Conservation (phyloP, 2,113 vertebrate genomes). For the Nestor notabilis region DNA sequence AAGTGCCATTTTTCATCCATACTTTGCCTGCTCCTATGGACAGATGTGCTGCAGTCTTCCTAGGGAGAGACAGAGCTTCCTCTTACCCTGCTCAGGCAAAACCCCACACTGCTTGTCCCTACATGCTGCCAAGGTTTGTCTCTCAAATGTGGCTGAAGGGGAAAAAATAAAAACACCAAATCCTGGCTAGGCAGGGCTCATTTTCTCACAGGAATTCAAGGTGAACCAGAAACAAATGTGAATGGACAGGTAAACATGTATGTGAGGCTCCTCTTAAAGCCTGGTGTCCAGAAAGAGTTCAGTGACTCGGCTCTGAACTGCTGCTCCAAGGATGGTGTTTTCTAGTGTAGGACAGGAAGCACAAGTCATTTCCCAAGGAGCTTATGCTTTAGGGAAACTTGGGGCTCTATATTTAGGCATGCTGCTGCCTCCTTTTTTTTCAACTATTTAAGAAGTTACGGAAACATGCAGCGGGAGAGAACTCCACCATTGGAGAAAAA, state of each 20-base stretch:
- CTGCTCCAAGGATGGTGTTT: neutral
- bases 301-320: neutral
- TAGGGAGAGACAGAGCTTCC: neutral
- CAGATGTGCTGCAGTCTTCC: neutral
- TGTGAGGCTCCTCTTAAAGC: neutral
- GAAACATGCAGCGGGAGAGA: neutral
- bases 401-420: neutral
- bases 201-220: neutral
- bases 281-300: neutral
- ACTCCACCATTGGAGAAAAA: neutral
- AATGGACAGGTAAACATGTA: neutral
- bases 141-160: neutral
- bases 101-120: neutral
- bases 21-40: accelerated
- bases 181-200: neutral
- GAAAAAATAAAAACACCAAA: neutral
- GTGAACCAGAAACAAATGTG: neutral
- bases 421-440: neutral
- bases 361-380: neutral
- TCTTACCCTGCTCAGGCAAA: neutral
- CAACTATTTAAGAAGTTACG: neutral
- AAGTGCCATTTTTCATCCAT: neutral
- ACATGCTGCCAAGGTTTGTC: neutral
- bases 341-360: neutral
- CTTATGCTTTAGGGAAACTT: neutral